phyloP scores from a whole-genome alignment of 92 coral and sea anemone species.

The Isaurus tuberculatus region DNA sequence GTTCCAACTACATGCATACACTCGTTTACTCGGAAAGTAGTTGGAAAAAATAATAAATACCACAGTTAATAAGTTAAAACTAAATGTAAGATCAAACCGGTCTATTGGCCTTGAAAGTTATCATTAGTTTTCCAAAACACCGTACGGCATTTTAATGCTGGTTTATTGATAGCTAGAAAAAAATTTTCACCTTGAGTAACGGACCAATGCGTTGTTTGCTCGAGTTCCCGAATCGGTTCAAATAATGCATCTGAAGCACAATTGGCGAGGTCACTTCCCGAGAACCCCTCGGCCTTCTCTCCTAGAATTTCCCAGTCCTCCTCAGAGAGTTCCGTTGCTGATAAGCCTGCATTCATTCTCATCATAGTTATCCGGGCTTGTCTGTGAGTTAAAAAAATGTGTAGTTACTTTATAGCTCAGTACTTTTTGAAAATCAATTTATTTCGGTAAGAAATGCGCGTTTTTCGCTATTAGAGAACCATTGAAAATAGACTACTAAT shows the following conservation, averaged over 20 bases:
- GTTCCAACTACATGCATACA: background rate
- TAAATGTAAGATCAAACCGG: no score
- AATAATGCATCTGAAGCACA: slow-evolving; percentile 96
- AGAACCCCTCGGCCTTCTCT: slow-evolving; percentile 82
- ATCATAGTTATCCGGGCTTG: slow-evolving; percentile 81
- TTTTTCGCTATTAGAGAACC: no score
- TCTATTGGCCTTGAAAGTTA: background rate
- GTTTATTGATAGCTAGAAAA: no score
- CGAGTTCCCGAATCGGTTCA: slow-evolving; percentile 96
- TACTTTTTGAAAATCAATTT: no score
- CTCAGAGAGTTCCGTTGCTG: slow-evolving; percentile 74
- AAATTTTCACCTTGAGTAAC: slow-evolving; percentile 69
- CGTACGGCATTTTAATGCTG: background rate
- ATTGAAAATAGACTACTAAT: no score
- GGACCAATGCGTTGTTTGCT: slow-evolving; percentile 79
- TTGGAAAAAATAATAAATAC: no score
- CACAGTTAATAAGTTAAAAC: no score
- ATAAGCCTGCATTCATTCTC: slow-evolving; percentile 85
- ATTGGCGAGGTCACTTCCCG: slow-evolving; percentile 97
- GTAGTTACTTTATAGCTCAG: background rate
- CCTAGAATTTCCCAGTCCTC: slow-evolving; percentile 88
- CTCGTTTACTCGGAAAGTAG: background rate
- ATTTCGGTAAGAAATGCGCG: no score
- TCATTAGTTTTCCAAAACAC: background rate
- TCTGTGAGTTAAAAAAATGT: slow-evolving; percentile 43